Conservation (phyloP, 2,113 vertebrate species). For the Taxidea taxus region DNA sequence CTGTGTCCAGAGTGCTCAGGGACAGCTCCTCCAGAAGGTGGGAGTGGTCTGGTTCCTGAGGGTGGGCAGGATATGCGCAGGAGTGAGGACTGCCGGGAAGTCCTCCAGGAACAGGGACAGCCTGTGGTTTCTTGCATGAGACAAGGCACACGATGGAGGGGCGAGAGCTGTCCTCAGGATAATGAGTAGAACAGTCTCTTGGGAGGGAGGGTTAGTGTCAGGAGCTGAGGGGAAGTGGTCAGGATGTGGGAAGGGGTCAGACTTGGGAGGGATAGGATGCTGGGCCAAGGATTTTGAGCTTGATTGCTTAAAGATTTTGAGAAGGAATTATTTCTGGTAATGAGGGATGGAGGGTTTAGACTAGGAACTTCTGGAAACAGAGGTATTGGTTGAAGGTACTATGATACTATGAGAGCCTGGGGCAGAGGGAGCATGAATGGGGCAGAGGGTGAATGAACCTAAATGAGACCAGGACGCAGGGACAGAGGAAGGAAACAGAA, state of each 20-base stretch:
- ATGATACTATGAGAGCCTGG: rapidly evolving
- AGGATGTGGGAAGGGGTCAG: neutral
- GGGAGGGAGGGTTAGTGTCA: rapidly evolving
- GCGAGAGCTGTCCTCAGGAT: rapidly evolving
- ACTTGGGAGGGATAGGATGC: rapidly evolving
- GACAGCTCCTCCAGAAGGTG: no score
- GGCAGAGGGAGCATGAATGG: no score
- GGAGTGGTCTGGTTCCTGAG: rapidly evolving
- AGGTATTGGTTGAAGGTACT: neutral
- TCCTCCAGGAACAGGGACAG: neutral
- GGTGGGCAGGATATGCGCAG: no score
- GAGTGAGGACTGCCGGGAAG: rapidly evolving
- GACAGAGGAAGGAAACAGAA: neutral
- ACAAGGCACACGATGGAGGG: rapidly evolving
- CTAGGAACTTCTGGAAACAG: neutral
- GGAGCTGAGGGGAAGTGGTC: neutral
- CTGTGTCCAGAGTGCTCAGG: neutral
- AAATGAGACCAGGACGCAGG: neutral
- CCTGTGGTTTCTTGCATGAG: rapidly evolving
- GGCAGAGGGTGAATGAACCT: rapidly evolving
- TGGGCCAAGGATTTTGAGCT: neutral
- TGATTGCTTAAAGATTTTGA: neutral
- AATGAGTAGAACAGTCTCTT: neutral
- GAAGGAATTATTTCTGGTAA: neutral
- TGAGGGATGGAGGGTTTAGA: neutral